Evolutionary conservation across 1,140 invertebrate species (phyloP), one percentile per base, ranked within the genome.

Genomic region (Heliconius eleuchia): DNA sequence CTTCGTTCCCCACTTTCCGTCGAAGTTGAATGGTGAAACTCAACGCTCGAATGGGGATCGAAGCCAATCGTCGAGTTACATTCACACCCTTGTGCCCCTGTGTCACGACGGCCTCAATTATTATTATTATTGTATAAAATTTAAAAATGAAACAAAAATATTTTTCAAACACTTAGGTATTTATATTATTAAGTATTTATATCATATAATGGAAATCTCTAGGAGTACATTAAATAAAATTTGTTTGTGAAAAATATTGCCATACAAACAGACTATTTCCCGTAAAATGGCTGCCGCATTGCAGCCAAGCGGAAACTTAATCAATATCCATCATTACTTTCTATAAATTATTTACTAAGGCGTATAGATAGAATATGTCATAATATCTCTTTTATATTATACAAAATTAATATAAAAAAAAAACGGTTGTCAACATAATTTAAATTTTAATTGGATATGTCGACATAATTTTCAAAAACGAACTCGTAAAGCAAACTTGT

Each of bases 271-370:
- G 19, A 72, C 71, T 76, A 76, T 80, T 76, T 80, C 74, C 52
- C 74, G 72, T 72, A 79, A 71, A 77, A 77, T 70, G 46, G 70
- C 46, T 80, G 74, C 79, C 79, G 79, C 79, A 80, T 76, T 80
- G 79, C 79, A 76, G 79, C 74, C 66, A 73, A 57, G 74, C 74
- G 79, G 52, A 60, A 73, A 76, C 66, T 75, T 79, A 79, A 77
- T 77, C 76, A 77, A 77, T 77, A 71, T 55, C 72, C 70, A 72
- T 30, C 50, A 71, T 52, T 77, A 77, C 70, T 72, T 72, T 72
- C 37, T 39, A 72, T 72, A 71, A 34, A 39, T 72, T 72, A 72
- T 72, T 39, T 19, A 71, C 30, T 71, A 42, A 72, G 34, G 16
- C 8, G 30, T 71, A 71, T 39, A 46, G 5, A 19, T 71, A 34